Base-by-base conservation (phyloP, 1,140 invertebrate genomes). In the Tetragonula clypearis region DNA sequence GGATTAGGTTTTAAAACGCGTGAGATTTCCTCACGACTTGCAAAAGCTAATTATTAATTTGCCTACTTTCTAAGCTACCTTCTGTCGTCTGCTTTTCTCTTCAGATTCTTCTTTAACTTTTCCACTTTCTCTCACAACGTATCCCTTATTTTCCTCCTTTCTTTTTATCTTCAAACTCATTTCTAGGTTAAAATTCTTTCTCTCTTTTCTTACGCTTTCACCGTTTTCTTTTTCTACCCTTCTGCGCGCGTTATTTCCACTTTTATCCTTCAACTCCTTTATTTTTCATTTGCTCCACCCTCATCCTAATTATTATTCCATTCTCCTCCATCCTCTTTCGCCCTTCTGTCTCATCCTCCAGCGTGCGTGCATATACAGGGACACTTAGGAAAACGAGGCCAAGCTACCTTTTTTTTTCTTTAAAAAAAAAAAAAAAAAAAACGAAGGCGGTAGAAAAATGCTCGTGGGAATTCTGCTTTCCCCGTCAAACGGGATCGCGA, bases 391-490 rank as follows among this genome's bases (percentile, higher is more conserved):
- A 26, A 73, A 53, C 49, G 19, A 8, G 71, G 71, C 15, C 71
- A 55, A 73, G 23, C 49, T 49, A 71, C 14, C n/a, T 15, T 73
- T 66, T 17, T 30, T 49, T 9, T 8, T 1, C 17, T 30, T 49
- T 2, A 23, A 53, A 8, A n/a, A n/a, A n/a, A n/a, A n/a, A n/a
- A n/a, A n/a, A n/a, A n/a, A n/a, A 30, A 30, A 30, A 30, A 30
- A 30, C 15, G 49, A 55, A 73, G 49, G 17, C 23, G 71, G 71
- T 26, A 55, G 71, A 73, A 53, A 73, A 73, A 73, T 73, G 71
- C 49, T 73, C 49, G 49, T 41, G 53, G 71, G n/a, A 53, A 73
- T 73, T 73, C 71, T 26, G 26, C 71, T 53, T 73, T 73, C 14
- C 15, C 23, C 49, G 9, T 53, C 8, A 53, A 73, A 53, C 23